Percentiles rank a stretch among this genome's conserved stretches.
phyloP scores from a whole-genome alignment of 2,113 vertebrate genomes.

The Cardinalis cardinalis region DNA sequence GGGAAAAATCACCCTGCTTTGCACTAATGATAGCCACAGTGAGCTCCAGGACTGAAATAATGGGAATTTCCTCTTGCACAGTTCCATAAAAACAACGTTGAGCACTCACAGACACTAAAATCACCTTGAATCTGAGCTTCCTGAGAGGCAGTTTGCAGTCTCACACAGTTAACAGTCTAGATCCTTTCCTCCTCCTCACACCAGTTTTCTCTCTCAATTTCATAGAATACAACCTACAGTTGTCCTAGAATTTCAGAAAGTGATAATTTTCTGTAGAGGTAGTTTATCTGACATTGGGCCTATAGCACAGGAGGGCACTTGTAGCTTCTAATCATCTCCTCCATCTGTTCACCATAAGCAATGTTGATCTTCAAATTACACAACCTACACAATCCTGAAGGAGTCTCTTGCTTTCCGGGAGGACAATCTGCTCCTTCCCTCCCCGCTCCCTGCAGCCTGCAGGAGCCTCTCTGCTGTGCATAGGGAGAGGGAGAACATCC shows the following conservation, averaged over 20 bases:
- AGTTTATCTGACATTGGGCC: slow-evolving; percentile 55
- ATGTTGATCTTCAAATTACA: slow-evolving; percentile 65
- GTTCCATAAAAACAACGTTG: slow-evolving; percentile 19
- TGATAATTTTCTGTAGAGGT: slow-evolving; percentile 52
- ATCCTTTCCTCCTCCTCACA: slow-evolving; percentile 55
- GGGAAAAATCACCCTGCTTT: background rate
- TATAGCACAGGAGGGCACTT: slow-evolving; percentile 50
- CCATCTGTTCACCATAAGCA: slow-evolving; percentile 67
- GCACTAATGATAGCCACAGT: slow-evolving; percentile 1
- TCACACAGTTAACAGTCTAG: slow-evolving; percentile 61
- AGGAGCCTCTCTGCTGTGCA: slow-evolving; percentile 5
- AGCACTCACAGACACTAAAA: slow-evolving; percentile 9
- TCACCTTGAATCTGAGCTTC: slow-evolving; percentile 53
- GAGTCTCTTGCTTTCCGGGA: slow-evolving; percentile 48
- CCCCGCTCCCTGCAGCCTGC: slow-evolving; percentile 5
- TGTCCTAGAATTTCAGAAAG: slow-evolving; percentile 59
- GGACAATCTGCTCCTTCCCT: slow-evolving; percentile 59
- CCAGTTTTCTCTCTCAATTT: slow-evolving; percentile 49
- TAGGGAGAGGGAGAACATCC: slow-evolving; percentile 35
- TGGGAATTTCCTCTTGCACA: slow-evolving; percentile 29
- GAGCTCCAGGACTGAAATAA: slow-evolving; percentile 20
- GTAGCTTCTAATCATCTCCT: slow-evolving; percentile 63
- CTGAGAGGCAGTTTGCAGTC: slow-evolving; percentile 50
- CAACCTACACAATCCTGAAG: slow-evolving; percentile 63
- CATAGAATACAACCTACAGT: slow-evolving; percentile 58